Percentiles rank a stretch among this genome's conserved stretches.
These are phyloP conservation scores for Catharus fuscescens DNA, from an alignment of 2,113 vertebrate species.

Conservation along the genomic window DNA sequence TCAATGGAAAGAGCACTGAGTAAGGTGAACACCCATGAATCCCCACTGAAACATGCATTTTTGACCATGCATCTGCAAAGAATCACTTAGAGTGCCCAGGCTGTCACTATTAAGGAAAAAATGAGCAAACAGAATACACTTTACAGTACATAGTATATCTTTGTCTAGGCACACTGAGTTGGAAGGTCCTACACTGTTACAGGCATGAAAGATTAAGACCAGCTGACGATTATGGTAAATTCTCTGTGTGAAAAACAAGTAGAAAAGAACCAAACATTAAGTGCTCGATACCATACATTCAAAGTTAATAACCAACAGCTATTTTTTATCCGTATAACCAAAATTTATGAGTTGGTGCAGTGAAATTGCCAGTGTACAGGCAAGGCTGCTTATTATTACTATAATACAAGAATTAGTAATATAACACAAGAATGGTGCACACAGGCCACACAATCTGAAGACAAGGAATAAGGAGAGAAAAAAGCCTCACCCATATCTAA, in stretches of 20 bases:
- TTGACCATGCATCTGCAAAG: background rate
- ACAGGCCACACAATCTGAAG: accelerated
- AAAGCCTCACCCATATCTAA: background rate
- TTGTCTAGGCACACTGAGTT: background rate
- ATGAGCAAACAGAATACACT: background rate
- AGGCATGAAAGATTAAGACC: background rate
- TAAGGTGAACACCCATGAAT: background rate
- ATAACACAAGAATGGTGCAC: background rate
- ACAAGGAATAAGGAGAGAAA: background rate
- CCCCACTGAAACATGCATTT: background rate
- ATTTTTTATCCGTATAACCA: background rate
- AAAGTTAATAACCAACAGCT: background rate
- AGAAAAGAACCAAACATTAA: background rate
- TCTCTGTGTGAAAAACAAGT: background rate
- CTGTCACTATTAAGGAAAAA: background rate
- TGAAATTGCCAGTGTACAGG: background rate
- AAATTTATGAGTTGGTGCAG: background rate
- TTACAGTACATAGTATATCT: background rate
- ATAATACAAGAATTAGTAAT: background rate
- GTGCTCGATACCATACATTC: background rate
- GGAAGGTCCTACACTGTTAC: background rate
- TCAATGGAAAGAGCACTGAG: background rate
- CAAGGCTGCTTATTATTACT: background rate
- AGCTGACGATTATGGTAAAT: background rate
- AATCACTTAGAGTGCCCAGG: background rate